A percentile compares a stretch with the other conserved stretches of the same genome.
Conservation (phyloP, 2,797 vertebrate species). For the Danio albolineatus region DNA sequence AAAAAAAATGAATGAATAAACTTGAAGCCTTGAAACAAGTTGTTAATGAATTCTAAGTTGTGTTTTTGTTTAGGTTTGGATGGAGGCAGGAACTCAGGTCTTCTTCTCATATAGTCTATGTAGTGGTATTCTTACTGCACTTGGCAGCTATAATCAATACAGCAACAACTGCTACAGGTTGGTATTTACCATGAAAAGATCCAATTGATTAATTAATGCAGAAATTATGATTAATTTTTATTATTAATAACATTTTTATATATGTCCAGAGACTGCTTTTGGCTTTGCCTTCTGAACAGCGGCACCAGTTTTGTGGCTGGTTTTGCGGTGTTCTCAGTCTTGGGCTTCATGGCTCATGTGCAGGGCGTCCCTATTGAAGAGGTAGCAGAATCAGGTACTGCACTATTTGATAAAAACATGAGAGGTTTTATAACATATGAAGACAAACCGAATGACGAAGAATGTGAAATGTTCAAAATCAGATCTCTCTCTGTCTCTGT, state of each 20-base stretch:
- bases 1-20: too few species aligned
- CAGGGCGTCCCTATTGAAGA: too few species aligned
- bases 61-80: conserved; percentile 47
- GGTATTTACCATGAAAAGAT: neutral
- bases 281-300: too few species aligned
- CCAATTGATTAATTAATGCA: too few species aligned
- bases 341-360: too few species aligned
- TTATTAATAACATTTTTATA: neutral
- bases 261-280: neutral
- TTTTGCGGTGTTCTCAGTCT: too few species aligned
- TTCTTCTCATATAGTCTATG: conserved; percentile 66
- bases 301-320: too few species aligned
- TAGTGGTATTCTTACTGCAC: conserved; percentile 46
- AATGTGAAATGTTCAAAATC: too few species aligned
- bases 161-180: conserved; percentile 70
- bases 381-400: conserved; percentile 53
- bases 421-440: neutral
- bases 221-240: neutral
- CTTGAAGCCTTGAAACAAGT: too few species aligned
- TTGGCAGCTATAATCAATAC: conserved; percentile 66
- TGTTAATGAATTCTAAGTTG: neutral
- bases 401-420: neutral
- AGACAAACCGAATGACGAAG: too few species aligned
- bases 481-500: too few species aligned
- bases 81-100: conserved; percentile 56